Evolutionary conservation across 2,888 invertebrate genomes (phyloP).

Genomic region (Trichacis sp.): DNA sequence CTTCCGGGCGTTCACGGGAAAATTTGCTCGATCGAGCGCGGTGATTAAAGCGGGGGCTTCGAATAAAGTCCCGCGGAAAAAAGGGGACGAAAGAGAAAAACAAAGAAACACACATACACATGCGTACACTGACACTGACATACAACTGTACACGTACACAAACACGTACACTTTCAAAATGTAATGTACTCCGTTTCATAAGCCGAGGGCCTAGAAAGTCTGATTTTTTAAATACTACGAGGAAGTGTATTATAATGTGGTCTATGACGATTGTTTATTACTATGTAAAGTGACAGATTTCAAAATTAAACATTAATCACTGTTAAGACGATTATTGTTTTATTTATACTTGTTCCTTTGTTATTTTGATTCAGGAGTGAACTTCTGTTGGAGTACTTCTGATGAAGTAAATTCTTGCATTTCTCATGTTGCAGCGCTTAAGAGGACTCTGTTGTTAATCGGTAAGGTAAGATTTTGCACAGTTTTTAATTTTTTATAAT

Average conservation of each 20-base stretch:
- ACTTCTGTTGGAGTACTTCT: background rate
- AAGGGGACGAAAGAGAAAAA: conserved; percentile 41
- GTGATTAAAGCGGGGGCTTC: conserved; percentile 31
- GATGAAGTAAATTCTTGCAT: background rate
- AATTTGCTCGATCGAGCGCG: conserved; percentile 20
- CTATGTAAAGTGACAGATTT: conserved; percentile 66
- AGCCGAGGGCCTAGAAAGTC: conserved; percentile 67
- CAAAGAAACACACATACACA: conserved; percentile 23
- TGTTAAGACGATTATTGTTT: conserved; percentile 53
- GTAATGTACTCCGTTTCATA: conserved; percentile 60
- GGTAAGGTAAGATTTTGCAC: no score
- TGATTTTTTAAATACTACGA: conserved; percentile 67
- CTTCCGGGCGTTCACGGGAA: no score
- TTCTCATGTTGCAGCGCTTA: no score
- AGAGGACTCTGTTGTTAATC: no score
- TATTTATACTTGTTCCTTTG: conserved; percentile 34
- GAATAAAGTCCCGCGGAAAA: conserved; percentile 56
- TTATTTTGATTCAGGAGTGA: background rate
- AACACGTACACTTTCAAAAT: conserved; percentile 42
- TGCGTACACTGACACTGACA: conserved; percentile 3
- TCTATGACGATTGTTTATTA: conserved; percentile 65
- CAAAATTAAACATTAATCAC: conserved; percentile 65
- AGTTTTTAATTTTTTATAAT: no score
- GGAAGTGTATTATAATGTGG: conserved; percentile 64
- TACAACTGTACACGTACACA: conserved; percentile 27